These are phyloP conservation scores for Drosophila macrospina DNA, from an alignment of 2,888 invertebrate genomes.

Conservation along the genomic window DNA sequence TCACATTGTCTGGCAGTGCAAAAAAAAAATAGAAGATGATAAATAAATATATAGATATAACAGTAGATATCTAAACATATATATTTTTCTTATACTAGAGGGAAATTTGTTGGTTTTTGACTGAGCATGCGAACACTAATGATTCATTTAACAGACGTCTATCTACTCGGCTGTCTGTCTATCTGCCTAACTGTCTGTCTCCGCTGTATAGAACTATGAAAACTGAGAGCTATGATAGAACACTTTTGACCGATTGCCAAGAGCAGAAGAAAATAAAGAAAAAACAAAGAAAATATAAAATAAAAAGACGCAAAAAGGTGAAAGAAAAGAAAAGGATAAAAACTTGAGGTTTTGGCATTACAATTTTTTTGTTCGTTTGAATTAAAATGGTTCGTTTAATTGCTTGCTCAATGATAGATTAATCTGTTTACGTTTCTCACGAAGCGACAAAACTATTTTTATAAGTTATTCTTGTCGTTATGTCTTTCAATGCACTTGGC, in stretches of 20 bases:
- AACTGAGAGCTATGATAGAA: conserved; percentile 40
- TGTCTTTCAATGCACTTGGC: conserved; percentile 68
- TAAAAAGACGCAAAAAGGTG: neutral
- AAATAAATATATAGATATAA: conserved; percentile 18
- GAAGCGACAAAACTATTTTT: conserved; percentile 39
- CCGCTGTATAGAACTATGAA: conserved; percentile 39
- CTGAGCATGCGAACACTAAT: conserved; percentile 60
- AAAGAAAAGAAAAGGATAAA: conserved; percentile 1
- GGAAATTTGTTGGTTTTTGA: conserved; percentile 42
- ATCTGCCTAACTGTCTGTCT: neutral
- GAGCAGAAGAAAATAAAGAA: conserved; percentile 1
- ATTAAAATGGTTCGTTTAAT: conserved; percentile 76
- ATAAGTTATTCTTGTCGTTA: conserved; percentile 39
- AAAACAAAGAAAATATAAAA: too few relatives aligned
- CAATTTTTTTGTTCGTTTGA: conserved; percentile 49
- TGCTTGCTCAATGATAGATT: conserved; percentile 70
- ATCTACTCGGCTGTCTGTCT: conserved; percentile 22
- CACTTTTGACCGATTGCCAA: conserved; percentile 67
- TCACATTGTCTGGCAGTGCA: conserved; percentile 66
- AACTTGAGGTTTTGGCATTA: conserved; percentile 39
- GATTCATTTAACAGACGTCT: conserved; percentile 75
- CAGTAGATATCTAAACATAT: conserved; percentile 23
- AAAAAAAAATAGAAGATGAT: conserved; percentile 29
- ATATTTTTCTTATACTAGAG: conserved; percentile 36
- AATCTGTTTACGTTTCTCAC: conserved; percentile 62